Evolutionary conservation across 1,140 invertebrate genomes (phyloP).

Genomic region (Drosophila parabipectinata): DNA sequence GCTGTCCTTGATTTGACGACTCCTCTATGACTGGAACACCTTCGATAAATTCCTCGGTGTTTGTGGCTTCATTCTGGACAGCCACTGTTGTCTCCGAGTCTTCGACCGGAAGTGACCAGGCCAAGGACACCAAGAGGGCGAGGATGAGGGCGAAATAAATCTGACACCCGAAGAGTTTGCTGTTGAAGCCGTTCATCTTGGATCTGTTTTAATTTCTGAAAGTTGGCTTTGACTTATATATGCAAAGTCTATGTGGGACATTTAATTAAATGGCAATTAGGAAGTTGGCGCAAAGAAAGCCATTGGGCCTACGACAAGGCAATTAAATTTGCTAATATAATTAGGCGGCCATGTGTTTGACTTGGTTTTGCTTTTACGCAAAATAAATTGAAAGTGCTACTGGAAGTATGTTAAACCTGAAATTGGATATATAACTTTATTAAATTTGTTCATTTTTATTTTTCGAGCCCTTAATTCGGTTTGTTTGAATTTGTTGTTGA

Average conservation of each 20-base stretch:
- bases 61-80: neutral
- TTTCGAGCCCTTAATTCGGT: neutral
- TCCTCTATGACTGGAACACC: conserved; percentile 4
- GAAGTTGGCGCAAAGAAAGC: conserved; percentile 25
- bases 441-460: neutral
- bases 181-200: conserved; percentile 20
- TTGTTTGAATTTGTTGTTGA: neutral
- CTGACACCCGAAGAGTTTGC: conserved; percentile 13
- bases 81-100: neutral
- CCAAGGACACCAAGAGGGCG: conserved; percentile 33
- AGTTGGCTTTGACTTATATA: conserved; percentile 27
- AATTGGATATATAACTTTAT: neutral
- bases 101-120: conserved; percentile 24
- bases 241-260: conserved; percentile 26
- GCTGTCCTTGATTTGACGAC: neutral
- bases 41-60: conserved; percentile 1
- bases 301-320: neutral
- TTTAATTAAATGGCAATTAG: conserved; percentile 41
- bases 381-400: conserved; percentile 17
- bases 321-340: conserved; percentile 47
- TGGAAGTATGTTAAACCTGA: neutral
- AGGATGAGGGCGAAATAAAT: conserved; percentile 16
- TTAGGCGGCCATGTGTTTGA: conserved; percentile 2
- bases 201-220: conserved; percentile 1
- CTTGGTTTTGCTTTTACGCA: conserved; percentile 4